Conservation (phyloP, 2,113 vertebrate species). For the Panthera tigris region DNA sequence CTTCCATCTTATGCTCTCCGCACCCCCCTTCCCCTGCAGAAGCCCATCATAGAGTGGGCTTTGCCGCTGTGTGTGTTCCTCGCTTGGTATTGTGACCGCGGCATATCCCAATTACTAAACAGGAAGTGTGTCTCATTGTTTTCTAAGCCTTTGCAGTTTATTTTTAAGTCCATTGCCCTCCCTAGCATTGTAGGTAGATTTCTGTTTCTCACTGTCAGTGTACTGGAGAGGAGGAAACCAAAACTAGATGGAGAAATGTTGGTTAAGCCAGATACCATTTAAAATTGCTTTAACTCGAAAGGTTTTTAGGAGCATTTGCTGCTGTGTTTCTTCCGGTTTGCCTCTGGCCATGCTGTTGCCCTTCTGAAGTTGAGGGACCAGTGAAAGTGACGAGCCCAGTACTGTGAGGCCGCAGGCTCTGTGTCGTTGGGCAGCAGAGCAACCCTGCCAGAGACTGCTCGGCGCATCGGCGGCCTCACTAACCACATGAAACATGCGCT, state of each 20-base stretch:
- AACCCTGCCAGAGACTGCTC: not conserved
- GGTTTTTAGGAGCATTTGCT: not conserved
- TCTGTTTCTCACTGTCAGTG: not conserved
- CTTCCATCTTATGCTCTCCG: rapidly evolving
- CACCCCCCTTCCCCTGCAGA: not conserved
- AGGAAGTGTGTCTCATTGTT: not conserved
- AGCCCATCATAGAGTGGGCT: not conserved
- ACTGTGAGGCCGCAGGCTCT: rapidly evolving
- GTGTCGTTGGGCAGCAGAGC: too few relatives aligned
- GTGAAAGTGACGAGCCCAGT: not conserved
- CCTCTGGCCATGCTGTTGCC: not conserved
- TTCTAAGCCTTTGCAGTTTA: not conserved
- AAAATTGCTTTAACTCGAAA: not conserved
- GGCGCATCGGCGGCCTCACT: rapidly evolving
- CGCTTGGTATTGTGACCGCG: too few relatives aligned
- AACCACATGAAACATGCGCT: too few relatives aligned
- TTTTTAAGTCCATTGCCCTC: not conserved
- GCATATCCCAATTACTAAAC: not conserved
- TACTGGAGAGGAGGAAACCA: not conserved
- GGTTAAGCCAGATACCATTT: not conserved
- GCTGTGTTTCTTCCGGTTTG: not conserved
- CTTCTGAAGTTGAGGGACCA: not conserved
- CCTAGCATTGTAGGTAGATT: not conserved
- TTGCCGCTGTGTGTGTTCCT: not conserved
- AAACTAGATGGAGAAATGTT: not conserved